Evolutionary conservation across 2,888 invertebrate genomes (phyloP).

Genomic region (Napeogenes sylphis): DNA sequence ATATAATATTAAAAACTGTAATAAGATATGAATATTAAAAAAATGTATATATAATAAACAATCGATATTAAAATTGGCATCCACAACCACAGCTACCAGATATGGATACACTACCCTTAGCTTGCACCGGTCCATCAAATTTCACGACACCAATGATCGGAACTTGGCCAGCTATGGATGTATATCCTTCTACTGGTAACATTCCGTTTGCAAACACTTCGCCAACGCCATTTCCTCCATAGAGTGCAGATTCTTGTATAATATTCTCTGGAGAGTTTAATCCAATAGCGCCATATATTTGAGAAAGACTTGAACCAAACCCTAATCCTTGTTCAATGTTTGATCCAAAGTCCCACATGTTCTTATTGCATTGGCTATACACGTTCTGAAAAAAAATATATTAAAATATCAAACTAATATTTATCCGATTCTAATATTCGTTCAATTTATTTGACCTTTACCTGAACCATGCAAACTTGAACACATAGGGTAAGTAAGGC

Average conservation of each 20-base stretch:
- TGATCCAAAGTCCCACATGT: background rate
- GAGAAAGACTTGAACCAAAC: background rate
- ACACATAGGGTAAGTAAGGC: constrained; percentile 39
- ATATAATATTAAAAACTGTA: no score
- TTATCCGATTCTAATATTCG: background rate
- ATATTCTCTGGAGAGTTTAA: background rate
- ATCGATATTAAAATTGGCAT: constrained; percentile 11
- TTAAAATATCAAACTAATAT: background rate
- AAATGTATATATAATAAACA: no score
- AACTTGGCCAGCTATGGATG: constrained; percentile 32
- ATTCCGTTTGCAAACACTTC: constrained; percentile 6
- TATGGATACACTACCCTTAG: constrained; percentile 11
- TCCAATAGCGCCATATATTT: background rate
- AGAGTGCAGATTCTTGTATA: background rate
- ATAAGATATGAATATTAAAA: no score
- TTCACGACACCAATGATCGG: constrained; percentile 39
- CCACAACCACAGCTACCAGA: constrained; percentile 17
- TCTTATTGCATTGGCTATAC: constrained; percentile 13
- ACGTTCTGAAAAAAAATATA: constrained; percentile 13
- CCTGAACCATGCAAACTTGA: constrained; percentile 47
- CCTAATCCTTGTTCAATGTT: background rate
- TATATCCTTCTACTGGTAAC: constrained; percentile 12
- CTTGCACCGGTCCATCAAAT: constrained; percentile 31
- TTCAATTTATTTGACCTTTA: constrained; percentile 21
- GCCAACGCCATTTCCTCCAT: constrained; percentile 5